Percentiles rank a stretch among this genome's conserved stretches.
These are phyloP conservation scores for Synergus gifuensis DNA, from an alignment of 2,888 invertebrate genomes.

Conservation along the genomic window DNA sequence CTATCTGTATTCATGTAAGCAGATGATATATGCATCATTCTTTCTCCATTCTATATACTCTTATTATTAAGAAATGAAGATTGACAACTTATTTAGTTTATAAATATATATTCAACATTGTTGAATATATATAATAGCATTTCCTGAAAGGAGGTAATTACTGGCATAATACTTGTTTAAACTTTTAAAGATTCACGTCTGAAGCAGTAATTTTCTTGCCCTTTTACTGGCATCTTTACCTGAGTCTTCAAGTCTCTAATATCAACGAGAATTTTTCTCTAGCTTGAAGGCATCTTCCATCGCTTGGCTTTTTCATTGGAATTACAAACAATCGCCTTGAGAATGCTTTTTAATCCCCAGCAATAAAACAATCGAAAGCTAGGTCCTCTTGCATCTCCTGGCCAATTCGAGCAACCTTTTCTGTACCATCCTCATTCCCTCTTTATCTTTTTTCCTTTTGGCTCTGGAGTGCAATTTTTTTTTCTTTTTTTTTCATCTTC, in stretches of 20 bases:
- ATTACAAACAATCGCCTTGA: conserved; percentile 55
- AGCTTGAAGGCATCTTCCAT: conserved; percentile 49
- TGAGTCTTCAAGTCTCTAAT: conserved; percentile 20
- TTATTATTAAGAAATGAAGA: not conserved
- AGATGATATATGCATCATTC: conserved; percentile 20
- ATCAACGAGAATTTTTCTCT: conserved; percentile 22
- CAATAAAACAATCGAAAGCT: conserved; percentile 55
- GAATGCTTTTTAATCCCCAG: conserved; percentile 55
- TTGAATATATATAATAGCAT: no score
- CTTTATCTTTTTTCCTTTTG: not conserved
- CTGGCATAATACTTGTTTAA: conserved; percentile 23
- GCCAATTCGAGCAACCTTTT: not conserved
- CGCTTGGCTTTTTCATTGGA: conserved; percentile 55
- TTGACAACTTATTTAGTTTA: not conserved
- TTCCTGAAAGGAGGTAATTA: conserved; percentile 22
- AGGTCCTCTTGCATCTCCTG: conserved; percentile 45
- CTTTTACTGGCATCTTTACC: conserved; percentile 17
- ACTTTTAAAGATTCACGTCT: conserved; percentile 20
- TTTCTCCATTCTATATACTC: not conserved
- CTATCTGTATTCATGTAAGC: conserved; percentile 37
- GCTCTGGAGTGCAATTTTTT: conserved; percentile 6
- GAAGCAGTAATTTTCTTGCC: conserved; percentile 24
- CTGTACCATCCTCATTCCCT: conserved; percentile 15
- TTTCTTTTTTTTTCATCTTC: conserved; percentile 31
- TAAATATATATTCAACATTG: not conserved